Evolutionary conservation across 1,140 invertebrate genomes (phyloP), one percentile per base, ranked within the genome.

Genomic region (Diprion similis): DNA sequence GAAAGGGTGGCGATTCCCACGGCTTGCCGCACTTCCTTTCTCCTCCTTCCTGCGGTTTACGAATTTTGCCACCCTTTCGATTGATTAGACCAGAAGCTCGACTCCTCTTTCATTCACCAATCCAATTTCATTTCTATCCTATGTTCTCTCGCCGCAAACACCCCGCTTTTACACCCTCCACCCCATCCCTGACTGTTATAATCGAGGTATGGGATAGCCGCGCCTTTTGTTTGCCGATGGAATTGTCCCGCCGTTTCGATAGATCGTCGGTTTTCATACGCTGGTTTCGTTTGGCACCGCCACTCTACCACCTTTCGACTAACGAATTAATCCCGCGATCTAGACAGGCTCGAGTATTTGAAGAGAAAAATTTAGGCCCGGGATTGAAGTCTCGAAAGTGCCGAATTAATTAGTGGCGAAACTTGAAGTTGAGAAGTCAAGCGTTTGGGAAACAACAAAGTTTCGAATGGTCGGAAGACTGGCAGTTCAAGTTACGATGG

Each of bases 61-160:
- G n/a, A 59, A 59, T 59, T 59, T 59, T 37, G 51, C 51, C 51
- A 59, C 51, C 51, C 51, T 59, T 59, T 17, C 51, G 51, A 59
- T 59, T 59, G 51, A 59, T 59, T 59, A 59, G 51, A 59, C 51
- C 51, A 17, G 51, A 37, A 37, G 24, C 24, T 37, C 24, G 24
- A 37, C 24, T 37, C 11, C 51, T 59, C 51, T 59, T 59, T 17
- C 51, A 59, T 13, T 59, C n/a, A 59, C 51, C 51, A 59, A 59
- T 59, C 51, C 51, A 59, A 59, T 59, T 59, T 59, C 51, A 59
- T 59, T 17, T 17, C 51, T 59, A 13, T 15, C 51, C n/a, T 8
- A 17, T 59, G n/a, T 59, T 59, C n/a, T 59, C 51, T 59, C 51
- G 51, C 51, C 51, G n/a, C 51, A 59, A 59, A 59, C 51, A 59